phyloP scores from a whole-genome alignment of 1,140 invertebrate species.

The Drosophila varians region DNA sequence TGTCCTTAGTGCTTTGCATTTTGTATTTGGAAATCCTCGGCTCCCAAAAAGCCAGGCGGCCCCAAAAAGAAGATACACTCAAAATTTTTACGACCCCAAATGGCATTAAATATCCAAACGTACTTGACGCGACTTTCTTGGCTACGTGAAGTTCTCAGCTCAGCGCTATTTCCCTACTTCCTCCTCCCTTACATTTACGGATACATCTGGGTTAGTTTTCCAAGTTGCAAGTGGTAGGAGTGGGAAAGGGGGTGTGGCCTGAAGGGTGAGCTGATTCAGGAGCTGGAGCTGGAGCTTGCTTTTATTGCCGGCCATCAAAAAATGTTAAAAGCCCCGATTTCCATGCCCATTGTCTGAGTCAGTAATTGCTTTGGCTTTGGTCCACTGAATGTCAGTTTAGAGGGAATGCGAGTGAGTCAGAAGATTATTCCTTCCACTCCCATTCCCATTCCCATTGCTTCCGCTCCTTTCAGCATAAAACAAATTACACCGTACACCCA shows the following conservation, averaged over 20 bases:
- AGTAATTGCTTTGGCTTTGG: constrained; percentile 64
- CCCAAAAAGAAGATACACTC: constrained; percentile 54
- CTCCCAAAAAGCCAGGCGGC: background rate
- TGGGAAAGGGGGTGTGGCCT: background rate
- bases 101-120: constrained; percentile 78
- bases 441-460: no score
- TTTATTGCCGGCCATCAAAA: constrained; percentile 76
- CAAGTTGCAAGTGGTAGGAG: constrained; percentile 33
- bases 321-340: constrained; percentile 67
- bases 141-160: constrained; percentile 64
- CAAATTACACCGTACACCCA: constrained; percentile 16
- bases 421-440: background rate
- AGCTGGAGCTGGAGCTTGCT: constrained; percentile 22
- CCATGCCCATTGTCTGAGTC: constrained; percentile 64
- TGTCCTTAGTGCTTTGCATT: constrained; percentile 65
- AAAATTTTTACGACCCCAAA: constrained; percentile 75
- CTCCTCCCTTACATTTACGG: constrained; percentile 3
- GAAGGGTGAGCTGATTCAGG: background rate
- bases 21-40: constrained; percentile 36
- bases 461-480: constrained; percentile 16
- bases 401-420: constrained; percentile 6
- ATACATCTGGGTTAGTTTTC: constrained; percentile 47
- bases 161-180: constrained; percentile 16
- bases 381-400: constrained; percentile 51
- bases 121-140: constrained; percentile 69